Conservation (phyloP, 2,888 invertebrate species). For the Plagiodera versicolora region DNA sequence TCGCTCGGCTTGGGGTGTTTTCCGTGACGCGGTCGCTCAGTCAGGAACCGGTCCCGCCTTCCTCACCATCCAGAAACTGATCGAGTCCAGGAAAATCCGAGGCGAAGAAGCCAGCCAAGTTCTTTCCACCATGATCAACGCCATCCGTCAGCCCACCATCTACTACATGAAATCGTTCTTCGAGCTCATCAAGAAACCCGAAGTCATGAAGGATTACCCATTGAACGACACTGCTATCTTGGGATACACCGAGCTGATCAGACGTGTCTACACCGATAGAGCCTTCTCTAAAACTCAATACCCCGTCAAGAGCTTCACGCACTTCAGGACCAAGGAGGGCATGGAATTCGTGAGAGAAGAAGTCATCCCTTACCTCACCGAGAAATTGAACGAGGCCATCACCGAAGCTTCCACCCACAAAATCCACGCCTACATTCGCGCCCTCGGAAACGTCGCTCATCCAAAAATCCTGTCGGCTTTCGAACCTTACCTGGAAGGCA, state of each 20-base stretch:
- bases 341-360: constrained; percentile 57
- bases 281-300: constrained; percentile 62
- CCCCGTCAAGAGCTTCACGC: constrained; percentile 68
- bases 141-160: constrained; percentile 64
- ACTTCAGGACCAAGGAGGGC: constrained; percentile 58
- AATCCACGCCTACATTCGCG: constrained; percentile 64
- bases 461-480: constrained; percentile 63
- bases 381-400: constrained; percentile 60
- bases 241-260: constrained; percentile 63
- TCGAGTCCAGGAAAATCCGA: constrained; percentile 56
- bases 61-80: constrained; percentile 63
- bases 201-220: constrained; percentile 57
- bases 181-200: constrained; percentile 58
- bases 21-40: constrained; percentile 67
- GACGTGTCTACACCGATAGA: constrained; percentile 59
- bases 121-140: constrained; percentile 58
- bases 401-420: constrained; percentile 58
- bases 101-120: constrained; percentile 65
- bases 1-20: constrained; percentile 62
- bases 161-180: constrained; percentile 66
- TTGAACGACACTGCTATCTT: constrained; percentile 63
- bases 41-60: constrained; percentile 71
- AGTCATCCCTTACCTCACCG: constrained; percentile 63
- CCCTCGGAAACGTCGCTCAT: constrained; percentile 68
- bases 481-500: constrained; percentile 70